Percentiles rank a stretch among this genome's conserved stretches.
phyloP scores from a whole-genome alignment of 2,797 vertebrate species.

The Premnoplex brunnescens region DNA sequence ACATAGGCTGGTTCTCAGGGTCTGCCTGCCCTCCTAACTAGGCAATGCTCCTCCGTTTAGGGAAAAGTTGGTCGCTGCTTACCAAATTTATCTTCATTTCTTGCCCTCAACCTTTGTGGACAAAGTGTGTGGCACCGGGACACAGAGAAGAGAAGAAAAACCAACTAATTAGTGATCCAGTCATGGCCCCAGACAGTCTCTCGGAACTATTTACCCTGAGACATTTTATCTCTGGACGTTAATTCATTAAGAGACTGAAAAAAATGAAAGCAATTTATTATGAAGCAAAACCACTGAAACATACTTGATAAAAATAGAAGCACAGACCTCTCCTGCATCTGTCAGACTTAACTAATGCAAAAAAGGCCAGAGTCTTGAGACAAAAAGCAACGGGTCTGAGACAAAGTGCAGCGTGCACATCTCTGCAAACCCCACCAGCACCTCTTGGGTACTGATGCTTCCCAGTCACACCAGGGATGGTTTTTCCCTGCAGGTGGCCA shows the following conservation, averaged over 20 bases:
- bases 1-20: neutral
- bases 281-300: neutral
- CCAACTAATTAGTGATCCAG: neutral
- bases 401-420: neutral
- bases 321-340: neutral
- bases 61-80: neutral
- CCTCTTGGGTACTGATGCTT: neutral
- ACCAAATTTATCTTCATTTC: neutral
- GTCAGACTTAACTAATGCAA: neutral
- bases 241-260: neutral
- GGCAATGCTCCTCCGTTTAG: neutral
- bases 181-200: neutral
- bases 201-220: slow-evolving; percentile 8
- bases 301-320: neutral
- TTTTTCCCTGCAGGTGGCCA: neutral
- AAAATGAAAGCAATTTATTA: neutral
- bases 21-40: neutral
- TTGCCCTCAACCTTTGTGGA: neutral
- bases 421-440: neutral
- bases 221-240: neutral
- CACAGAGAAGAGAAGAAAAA: neutral
- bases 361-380: neutral
- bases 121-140: neutral
- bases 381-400: neutral
- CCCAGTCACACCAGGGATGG: accelerated